Evolutionary conservation across 2,888 invertebrate species (phyloP), one percentile per base, ranked within the genome.

Genomic region (Tribolium freemani): DNA sequence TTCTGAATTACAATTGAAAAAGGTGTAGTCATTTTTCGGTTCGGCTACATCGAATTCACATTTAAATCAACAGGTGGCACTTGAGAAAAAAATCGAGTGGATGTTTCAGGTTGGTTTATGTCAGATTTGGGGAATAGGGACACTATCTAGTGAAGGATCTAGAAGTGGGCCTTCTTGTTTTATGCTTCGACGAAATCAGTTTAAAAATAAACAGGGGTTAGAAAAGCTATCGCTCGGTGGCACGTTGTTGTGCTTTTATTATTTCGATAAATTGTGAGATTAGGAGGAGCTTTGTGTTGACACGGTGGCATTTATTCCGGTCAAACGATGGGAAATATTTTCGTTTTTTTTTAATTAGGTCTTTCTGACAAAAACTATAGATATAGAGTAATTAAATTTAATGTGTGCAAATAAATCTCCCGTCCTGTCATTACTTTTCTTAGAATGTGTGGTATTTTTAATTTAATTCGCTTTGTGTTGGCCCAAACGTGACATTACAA

Each of bases 161-260:
- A 13, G 46, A 46, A 9, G 31, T 46, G 61, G 61, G 26, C 61
- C 63, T 63, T 26, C 16, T 63, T 30, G 61, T 61, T 63, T 63
- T 63, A 63, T 51, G 63, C 51, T 8, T 51, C 50, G 50, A 63
- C 50, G 50, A 63, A 63, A 63, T 63, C 63, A 44, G 31, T 63
- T 63, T 63, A 63, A 63, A 63, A 63, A 63, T 63, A 63, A 63
- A 63, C 51, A 63, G 51, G 63, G 63, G 63, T 63, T 63, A 53
- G 63, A 44, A 11, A 50, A 63, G 63, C 50, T 63, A 63, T 63
- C 63, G 30, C 10, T 21, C 16, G 21, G 61, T 61, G 46, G 61
- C 61, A 48, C 26, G 48, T 48, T 38, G 63, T 63, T 53, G 53
- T 50, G 16, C n/a, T 48, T 58, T 60, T 60, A 48, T 48, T 60